Conservation (phyloP, 2,888 invertebrate genomes). For the Drosophila affinis region DNA sequence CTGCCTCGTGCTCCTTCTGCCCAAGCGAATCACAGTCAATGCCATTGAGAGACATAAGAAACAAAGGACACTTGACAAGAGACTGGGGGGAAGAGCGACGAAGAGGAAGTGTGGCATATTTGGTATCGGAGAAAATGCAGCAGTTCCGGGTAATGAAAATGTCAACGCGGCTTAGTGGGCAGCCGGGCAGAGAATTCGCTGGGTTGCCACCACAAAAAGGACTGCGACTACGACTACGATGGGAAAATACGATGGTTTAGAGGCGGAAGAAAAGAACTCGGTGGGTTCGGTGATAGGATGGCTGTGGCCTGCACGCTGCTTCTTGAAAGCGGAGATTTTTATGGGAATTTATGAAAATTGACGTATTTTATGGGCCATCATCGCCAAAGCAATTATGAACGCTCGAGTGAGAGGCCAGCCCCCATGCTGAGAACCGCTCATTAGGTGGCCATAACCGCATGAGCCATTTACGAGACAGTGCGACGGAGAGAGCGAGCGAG, state of each 20-base stretch:
- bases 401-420: conserved; percentile 25
- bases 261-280: not conserved
- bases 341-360: conserved; percentile 71
- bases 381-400: conserved; percentile 59
- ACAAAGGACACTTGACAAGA: conserved; percentile 54
- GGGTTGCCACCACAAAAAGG: not conserved
- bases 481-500: too few relatives aligned
- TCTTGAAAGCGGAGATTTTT: conserved; percentile 39
- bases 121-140: conserved; percentile 51
- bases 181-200: conserved; percentile 2
- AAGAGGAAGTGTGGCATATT: conserved; percentile 12
- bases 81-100: not conserved
- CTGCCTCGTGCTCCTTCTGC: conserved; percentile 17
- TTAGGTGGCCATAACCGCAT: not conserved
- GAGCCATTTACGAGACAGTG: not conserved
- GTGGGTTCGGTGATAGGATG: not conserved
- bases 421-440: conserved; percentile 15
- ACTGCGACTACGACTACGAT: not conserved
- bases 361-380: conserved; percentile 65
- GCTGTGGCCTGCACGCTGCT: conserved; percentile 1
- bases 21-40: conserved; percentile 46
- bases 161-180: conserved; percentile 60
- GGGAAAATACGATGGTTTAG: not conserved
- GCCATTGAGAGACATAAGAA: conserved; percentile 33
- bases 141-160: conserved; percentile 65